Evolutionary conservation across 2,797 vertebrate genomes (phyloP), one percentile per base, ranked within the genome.

Genomic region (Myoxocephalus aenaeus): DNA sequence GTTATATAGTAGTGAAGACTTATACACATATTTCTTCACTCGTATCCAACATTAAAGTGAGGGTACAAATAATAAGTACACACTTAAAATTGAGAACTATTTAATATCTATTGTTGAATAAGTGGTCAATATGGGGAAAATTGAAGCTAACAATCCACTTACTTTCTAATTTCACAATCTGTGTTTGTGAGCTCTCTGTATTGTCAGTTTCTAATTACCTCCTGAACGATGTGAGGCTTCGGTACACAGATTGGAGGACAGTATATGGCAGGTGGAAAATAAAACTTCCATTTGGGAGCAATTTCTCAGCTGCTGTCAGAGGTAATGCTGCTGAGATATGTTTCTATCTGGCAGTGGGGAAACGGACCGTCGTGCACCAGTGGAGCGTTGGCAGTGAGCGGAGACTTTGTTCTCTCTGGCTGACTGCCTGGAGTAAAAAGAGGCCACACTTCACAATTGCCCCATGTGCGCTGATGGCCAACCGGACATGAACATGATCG

Each of bases 371-470:
- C 82, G 89, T 81, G 79, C 83, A 77, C 67, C 89, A 83, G 73
- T 80, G 77, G 80, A 82, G 70, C 73, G 75, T 65, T 91, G 89
- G 80, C 89, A 89, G 69, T 78, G 73, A 86, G 79, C 5, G 25
- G 73, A 82, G 86, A 89, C 90, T 86, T 89, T 84, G 78, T 88
- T 85, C 86, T 81, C 65, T 65, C 73, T 85, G 83, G 81, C 86
- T 77, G 81, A 71, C 80, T 89, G 83, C 86, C 90, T 84, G 76
- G 74, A 84, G 71, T 76, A 85, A 90, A 92, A 91, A 86, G 84
- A 90, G 87, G 87, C 85, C 88, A 85, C 72, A 65, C 80, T 87
- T 85, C 77, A 78, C 83, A 84, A 70, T 82, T 88, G 79, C 85
- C 82, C 82, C 48, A 25, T 82, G 78, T 79, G 50, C 40, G 34